phyloP scores from a whole-genome alignment of 2,888 invertebrate species.

The Schizaphis graminum region DNA sequence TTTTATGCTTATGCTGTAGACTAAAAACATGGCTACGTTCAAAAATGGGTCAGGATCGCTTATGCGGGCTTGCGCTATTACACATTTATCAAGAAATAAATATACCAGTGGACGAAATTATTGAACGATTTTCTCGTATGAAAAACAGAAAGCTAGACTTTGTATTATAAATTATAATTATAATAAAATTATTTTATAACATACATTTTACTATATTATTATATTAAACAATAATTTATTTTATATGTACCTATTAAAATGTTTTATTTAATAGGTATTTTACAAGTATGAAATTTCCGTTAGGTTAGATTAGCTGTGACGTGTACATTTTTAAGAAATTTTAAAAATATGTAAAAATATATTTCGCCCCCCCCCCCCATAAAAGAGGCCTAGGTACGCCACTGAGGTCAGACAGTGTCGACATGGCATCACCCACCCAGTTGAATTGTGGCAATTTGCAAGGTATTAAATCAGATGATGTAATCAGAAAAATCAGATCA shows the following conservation, averaged over 20 bases:
- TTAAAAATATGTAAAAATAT: not conserved
- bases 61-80: conserved; percentile 11
- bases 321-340: no score
- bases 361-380: not conserved
- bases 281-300: not conserved
- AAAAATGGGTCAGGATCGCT: conserved; percentile 1
- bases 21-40: conserved; percentile 18
- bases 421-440: no score
- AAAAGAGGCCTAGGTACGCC: not conserved
- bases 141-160: not conserved
- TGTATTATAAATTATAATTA: not conserved
- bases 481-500: no score
- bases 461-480: no score
- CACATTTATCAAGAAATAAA: not conserved
- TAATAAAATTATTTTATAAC: not conserved
- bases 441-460: no score
- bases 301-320: no score
- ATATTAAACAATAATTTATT: not conserved
- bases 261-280: not conserved
- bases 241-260: not conserved
- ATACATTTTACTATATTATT: no score
- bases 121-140: not conserved
- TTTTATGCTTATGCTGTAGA: conserved; percentile 4
- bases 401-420: no score
- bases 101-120: conserved; percentile 2